Base-by-base conservation (phyloP, 2,888 invertebrate species). In the Alviniconcha strummeri region DNA sequence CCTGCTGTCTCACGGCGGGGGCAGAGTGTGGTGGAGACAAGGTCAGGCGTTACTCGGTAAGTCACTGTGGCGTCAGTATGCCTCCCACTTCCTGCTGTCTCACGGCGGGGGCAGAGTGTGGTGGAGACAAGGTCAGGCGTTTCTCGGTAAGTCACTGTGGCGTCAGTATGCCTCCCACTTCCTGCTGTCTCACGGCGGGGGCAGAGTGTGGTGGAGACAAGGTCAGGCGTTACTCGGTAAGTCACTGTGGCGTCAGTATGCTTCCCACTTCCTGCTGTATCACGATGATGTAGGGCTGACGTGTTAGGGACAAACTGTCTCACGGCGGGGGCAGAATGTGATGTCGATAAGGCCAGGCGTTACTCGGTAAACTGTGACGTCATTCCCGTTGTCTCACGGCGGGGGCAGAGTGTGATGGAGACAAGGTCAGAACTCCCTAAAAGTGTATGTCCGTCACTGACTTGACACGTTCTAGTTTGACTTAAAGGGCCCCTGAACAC, bases 61-160 rank as follows among this genome's bases (percentile, higher is more conserved):
- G 78, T 79, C 15, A 4, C 9, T 11, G 8, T 60, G 60, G 60
- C 8, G 60, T 8, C 8, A 60, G 60, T 90, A 90, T 81, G 89
- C 11, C 36, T 36, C 90, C 90, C 15, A 80, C 81, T 13, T 89
- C 90, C 57, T 90, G 90, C 82, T 90, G 90, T 76, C 74, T 82
- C 54, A 80, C 81, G 55, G 78, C 5, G 9, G 17, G 17, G 5
- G 4, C 0, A 36, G 36, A 36, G 36, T n/a, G 36, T 36, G 36
- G 36, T 36, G 36, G 36, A 36, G 52, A 78, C 19, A 79, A 36
- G 13, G 60, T 75, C 36, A 60, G 76, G 17, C 64, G 57, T 0
- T 79, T 76, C 54, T n/a, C 80, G 76, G 83, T 84, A 71, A n/a
- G 78, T 79, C 15, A 4, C 9, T 11, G 8, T 60, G 60, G 4